Evolutionary conservation across 2,888 invertebrate genomes (phyloP), one percentile per base, ranked within the genome.

Genomic region (Ferdinandea cuprea): DNA sequence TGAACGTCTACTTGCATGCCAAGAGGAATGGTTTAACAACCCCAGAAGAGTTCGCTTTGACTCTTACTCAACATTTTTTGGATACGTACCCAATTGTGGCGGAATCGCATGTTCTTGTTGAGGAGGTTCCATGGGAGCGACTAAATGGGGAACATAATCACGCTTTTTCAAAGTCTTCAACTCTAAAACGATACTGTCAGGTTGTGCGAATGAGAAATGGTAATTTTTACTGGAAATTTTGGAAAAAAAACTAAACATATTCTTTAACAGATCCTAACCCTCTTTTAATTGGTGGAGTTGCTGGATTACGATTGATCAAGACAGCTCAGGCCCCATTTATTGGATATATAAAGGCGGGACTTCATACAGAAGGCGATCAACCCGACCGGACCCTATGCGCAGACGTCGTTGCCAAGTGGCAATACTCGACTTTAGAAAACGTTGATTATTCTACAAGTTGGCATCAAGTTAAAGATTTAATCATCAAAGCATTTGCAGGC

Each of bases 351-450:
- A 86, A 86, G 25, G 85, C 86, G 4, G 77, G 74, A 1, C 85
- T 86, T 13, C 85, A 76, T 50, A 85, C 86, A 1, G 86, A 86
- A 52, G 86, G 86, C 7, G 86, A 86, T 72, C 85, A 73, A 63
- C 66, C 80, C 0, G 86, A 86, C 56, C 85, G 86, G 5, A 85
- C 86, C 8, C 50, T 86, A 0, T 85, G 86, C n/a, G 79, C 77
- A 1, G 86, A 85, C 11, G 30, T 86, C 7, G 25, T 54, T 37
- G 85, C 85, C 30, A 83, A 80, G 30, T 86, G 86, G 86, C 85
- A 86, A 35, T 86, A 86, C 21, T 72, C 83, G 2, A 78, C 73
- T 8, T 2, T 85, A 0, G 72, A 77, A n/a, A 50, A 66, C 13
- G 78, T 86, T 11, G 83, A 86, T 42, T 86, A 86, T 19, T 42